Evolutionary conservation across 2,113 vertebrate genomes (phyloP).

Genomic region (Nyctibius bracteatus): DNA sequence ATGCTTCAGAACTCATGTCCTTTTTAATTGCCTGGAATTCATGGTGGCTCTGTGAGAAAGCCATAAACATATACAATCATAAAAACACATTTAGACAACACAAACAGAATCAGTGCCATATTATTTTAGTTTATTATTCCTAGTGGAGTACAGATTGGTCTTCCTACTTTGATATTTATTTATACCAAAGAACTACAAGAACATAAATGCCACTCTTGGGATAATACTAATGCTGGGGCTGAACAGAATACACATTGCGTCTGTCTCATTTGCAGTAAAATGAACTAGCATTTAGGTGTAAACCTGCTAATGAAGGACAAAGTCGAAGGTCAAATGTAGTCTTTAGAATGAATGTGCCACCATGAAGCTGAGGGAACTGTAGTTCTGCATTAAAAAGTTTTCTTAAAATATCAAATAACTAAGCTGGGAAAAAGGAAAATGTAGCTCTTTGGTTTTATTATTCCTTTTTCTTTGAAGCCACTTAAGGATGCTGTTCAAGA

Average conservation of each 20-base stretch:
- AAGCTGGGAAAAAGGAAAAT: not conserved
- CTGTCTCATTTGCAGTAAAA: constrained; percentile 72
- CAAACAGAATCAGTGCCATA: constrained; percentile 77
- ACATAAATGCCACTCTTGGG: constrained; percentile 78
- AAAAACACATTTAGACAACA: constrained; percentile 78
- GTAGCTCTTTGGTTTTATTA: not conserved
- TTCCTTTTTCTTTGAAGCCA: constrained; percentile 44
- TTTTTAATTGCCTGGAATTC: constrained; percentile 78
- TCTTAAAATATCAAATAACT: constrained; percentile 1
- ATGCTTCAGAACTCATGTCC: constrained; percentile 64
- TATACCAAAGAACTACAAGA: constrained; percentile 73
- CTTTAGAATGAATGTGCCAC: constrained; percentile 26
- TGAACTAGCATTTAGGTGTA: constrained; percentile 55
- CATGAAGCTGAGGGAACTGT: not conserved
- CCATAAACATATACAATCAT: constrained; percentile 77
- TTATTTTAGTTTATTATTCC: constrained; percentile 83
- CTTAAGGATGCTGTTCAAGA: constrained; percentile 53
- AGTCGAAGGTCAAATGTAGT: constrained; percentile 72
- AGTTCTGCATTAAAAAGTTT: constrained; percentile 29
- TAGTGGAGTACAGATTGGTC: constrained; percentile 69
- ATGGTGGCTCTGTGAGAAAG: constrained; percentile 71
- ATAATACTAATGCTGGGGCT: constrained; percentile 63
- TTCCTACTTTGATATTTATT: constrained; percentile 79
- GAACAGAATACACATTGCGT: constrained; percentile 55
- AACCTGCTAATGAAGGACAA: constrained; percentile 68